Evolutionary conservation across 1,140 invertebrate genomes (phyloP), one percentile per base, ranked within the genome.

Genomic region (Notospermus geniculatus): DNA sequence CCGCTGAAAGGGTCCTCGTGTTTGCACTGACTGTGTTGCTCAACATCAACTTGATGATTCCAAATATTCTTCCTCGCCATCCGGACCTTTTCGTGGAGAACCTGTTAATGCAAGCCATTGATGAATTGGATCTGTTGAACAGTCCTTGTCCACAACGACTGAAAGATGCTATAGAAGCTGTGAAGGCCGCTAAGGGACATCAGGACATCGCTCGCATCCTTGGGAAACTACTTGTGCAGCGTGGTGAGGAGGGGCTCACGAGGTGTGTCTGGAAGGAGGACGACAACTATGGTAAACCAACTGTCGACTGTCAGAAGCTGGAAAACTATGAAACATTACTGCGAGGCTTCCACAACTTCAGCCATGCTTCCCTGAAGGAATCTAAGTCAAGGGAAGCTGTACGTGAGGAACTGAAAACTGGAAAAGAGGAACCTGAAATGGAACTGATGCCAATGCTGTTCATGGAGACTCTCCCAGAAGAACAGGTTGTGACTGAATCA

Each of bases 1-100:
- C 68, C n/a, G 62, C 66, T 19, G 73, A 75, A 41, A 63, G 73
- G 43, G 41, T 67, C 2, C 28, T 75, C 13, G 54, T 73, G 1
- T 64, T 71, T 0, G 32, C 53, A 25, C 27, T 72, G 54, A 63
- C 64, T 1, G 30, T 68, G 30, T 11, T 75, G 19, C 62, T 70
- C 45, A 75, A 75, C 59, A 63, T 71, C 25, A 65, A 65, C 7
- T 58, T 68, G 27, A 53, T 58, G 19, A 59, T 68, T 22, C 32
- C 52, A 15, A 56, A 52, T 60, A 22, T 13, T 46, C 29, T 19
- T 41, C 5, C 23, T 25, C 2, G 25, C 17, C 19, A 23, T 19
- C n/a, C 28, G 29, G 32, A 52, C 13, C 19, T n/a, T 46, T 36
- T 32, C 19, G n/a, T 39, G 39, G 15, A 52, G 39, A 17, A 46